Base-by-base conservation (phyloP, 2,888 invertebrate species). In the Cheiracanthium punctorium region DNA sequence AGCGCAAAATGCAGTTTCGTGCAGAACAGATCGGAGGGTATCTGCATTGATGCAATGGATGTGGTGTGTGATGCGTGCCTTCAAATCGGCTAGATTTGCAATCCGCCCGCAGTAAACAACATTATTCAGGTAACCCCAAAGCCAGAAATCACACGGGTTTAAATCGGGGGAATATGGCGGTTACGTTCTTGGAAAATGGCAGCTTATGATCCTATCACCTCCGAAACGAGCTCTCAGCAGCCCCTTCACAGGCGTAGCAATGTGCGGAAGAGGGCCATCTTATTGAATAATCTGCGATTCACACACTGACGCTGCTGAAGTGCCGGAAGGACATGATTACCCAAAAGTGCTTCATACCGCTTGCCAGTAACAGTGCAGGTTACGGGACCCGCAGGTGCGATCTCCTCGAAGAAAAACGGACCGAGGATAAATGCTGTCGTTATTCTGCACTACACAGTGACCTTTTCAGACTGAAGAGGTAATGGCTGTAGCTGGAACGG, bases 291-390 rank as follows among this genome's bases (percentile, higher is more conserved):
- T 52, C 8, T 52, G 52, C 52, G 5, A 52, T 52, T 17, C 52
- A 52, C 20, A 52, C 52, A 20, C 52, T 52, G 52, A 52, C 20
- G 52, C 52, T 52, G 52, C 5, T 52, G 52, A 52, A 52, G 17
- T 52, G 52, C 52, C n/a, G 17, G 17, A 52, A 52, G 52, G 10
- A 52, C 52, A 52, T 52, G 52, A 17, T 52, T 52, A 52, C 0
- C n/a, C 5, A 71, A 71, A 71, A 71, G 43, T 37, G 41, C 17
- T 71, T 71, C 71, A 43, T 43, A 71, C 41, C 24, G 24, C 71
- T 71, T 28, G 43, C 41, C 41, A 43, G 71, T 71, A 71, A 71
- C 1, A 41, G 71, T 41, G 71, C 71, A 24, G 37, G 41, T 71
- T 20, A 71, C 71, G 37, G 41, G 71, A 71, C 71, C 71, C 8